Percentiles rank a stretch among this genome's conserved stretches.
phyloP scores from a whole-genome alignment of 1,140 invertebrate genomes.

The Drosophila pachea region DNA sequence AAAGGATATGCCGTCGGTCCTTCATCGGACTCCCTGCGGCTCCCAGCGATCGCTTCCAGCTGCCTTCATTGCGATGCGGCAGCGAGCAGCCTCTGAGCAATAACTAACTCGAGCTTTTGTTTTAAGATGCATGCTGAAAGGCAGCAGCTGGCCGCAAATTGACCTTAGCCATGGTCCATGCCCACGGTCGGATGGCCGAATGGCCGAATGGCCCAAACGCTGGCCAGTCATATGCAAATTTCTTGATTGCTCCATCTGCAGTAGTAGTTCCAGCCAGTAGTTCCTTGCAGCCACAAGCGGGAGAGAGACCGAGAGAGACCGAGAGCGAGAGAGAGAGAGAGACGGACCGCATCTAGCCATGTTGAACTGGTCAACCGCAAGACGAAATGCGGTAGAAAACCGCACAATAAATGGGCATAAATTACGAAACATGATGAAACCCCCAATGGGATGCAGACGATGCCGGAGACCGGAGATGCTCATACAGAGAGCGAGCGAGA shows the following conservation, averaged over 20 bases:
- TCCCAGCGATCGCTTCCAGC: no score
- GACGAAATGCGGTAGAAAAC: slow-evolving; percentile 68
- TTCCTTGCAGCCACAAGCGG: slow-evolving; percentile 14
- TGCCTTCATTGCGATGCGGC: not conserved
- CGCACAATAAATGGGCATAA: slow-evolving; percentile 76
- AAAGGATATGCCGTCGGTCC: no score
- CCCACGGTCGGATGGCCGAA: slow-evolving; percentile 3
- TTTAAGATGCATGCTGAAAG: slow-evolving; percentile 40
- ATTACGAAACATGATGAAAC: slow-evolving; percentile 72
- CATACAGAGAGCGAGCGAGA: not conserved
- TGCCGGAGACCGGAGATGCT: not conserved
- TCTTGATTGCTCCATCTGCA: slow-evolving; percentile 57
- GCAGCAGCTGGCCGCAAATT: slow-evolving; percentile 55
- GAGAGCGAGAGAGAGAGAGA: slow-evolving; percentile 5
- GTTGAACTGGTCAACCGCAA: slow-evolving; percentile 53
- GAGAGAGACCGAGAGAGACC: no score
- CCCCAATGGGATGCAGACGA: slow-evolving; percentile 11
- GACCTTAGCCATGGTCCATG: slow-evolving; percentile 31
- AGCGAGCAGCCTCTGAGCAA: slow-evolving; percentile 16
- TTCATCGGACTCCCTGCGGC: no score
- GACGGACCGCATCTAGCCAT: slow-evolving; percentile 17
- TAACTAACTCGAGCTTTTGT: slow-evolving; percentile 38
- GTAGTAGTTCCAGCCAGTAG: no score
- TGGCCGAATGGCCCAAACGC: not conserved
- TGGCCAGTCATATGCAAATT: slow-evolving; percentile 69